Evolutionary conservation across 1,140 invertebrate species (phyloP).

Genomic region (Fopius arisanus): DNA sequence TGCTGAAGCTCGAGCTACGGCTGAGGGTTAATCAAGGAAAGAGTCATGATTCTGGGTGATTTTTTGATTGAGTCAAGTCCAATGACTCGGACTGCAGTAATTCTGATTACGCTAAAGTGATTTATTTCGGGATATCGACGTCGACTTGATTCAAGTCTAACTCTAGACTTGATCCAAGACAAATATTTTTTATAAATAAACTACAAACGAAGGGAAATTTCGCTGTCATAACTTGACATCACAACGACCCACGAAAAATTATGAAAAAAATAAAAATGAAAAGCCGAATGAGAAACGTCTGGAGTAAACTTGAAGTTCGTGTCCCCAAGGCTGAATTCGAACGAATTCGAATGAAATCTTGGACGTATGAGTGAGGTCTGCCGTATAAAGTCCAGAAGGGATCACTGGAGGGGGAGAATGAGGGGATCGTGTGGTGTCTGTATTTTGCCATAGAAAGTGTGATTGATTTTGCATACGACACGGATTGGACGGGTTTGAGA

Average conservation of each 20-base stretch:
- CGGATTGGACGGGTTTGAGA: conserved; percentile 67
- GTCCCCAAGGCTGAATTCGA: conserved; percentile 1
- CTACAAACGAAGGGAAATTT: too few relatives aligned
- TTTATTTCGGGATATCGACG: too few relatives aligned
- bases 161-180: too few relatives aligned
- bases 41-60: too few relatives aligned
- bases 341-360: background rate
- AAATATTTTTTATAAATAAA: too few relatives aligned
- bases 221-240: too few relatives aligned
- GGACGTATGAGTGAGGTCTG: background rate
- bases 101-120: too few relatives aligned
- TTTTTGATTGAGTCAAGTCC: too few relatives aligned
- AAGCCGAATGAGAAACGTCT: conserved; percentile 31
- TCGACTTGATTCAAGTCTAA: too few relatives aligned
- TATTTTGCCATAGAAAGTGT: conserved; percentile 38
- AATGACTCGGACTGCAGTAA: too few relatives aligned
- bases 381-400: conserved; percentile 36
- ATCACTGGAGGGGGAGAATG: background rate
- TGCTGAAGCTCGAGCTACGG: too few relatives aligned
- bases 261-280: background rate
- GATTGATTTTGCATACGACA: conserved; percentile 68
- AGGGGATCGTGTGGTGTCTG: conserved; percentile 18
- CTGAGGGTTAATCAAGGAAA: too few relatives aligned
- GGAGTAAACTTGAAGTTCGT: conserved; percentile 34
- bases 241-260: background rate